These are phyloP conservation scores for Troides oblongomaculatus DNA, from an alignment of 2,888 invertebrate genomes.

Conservation along the genomic window DNA sequence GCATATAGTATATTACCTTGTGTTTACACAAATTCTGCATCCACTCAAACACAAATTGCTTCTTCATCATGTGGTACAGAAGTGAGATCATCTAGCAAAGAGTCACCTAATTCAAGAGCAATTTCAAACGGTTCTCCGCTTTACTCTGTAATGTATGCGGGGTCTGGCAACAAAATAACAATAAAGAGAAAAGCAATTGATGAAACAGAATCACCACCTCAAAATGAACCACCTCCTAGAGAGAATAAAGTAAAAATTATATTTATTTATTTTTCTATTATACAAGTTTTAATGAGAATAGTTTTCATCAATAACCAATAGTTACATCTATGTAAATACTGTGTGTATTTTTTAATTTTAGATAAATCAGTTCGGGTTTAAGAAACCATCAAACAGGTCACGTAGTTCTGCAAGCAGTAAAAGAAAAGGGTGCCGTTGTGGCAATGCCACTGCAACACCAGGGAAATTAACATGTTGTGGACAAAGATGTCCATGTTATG, in stretches of 20 bases:
- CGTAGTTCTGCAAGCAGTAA: constrained; percentile 72
- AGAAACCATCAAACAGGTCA: constrained; percentile 72
- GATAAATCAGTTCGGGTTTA: constrained; percentile 68
- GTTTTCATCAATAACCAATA: not conserved
- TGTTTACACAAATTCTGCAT: constrained; percentile 83
- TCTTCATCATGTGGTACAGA: constrained; percentile 59
- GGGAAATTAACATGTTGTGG: constrained; percentile 96
- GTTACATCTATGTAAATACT: constrained; percentile 7
- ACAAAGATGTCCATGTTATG: constrained; percentile 96
- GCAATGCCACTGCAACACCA: constrained; percentile 92
- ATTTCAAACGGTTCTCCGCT: constrained; percentile 68
- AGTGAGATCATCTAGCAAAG: constrained; percentile 54
- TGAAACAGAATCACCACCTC: constrained; percentile 69
- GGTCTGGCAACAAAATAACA: constrained; percentile 90
- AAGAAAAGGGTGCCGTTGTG: constrained; percentile 92
- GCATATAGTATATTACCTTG: constrained; percentile 87
- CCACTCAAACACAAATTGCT: constrained; percentile 66
- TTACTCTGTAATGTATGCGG: constrained; percentile 90
- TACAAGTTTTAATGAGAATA: no score
- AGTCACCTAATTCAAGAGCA: constrained; percentile 64
- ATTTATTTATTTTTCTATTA: not conserved
- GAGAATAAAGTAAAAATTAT: constrained; percentile 61
- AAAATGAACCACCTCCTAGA: constrained; percentile 58
- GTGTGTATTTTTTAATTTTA: constrained; percentile 47
- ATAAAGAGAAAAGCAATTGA: constrained; percentile 88